A percentile compares a stretch with the other conserved stretches of the same genome.
Conservation (phyloP, 2,888 invertebrate species). For the Diaphora mendica region DNA sequence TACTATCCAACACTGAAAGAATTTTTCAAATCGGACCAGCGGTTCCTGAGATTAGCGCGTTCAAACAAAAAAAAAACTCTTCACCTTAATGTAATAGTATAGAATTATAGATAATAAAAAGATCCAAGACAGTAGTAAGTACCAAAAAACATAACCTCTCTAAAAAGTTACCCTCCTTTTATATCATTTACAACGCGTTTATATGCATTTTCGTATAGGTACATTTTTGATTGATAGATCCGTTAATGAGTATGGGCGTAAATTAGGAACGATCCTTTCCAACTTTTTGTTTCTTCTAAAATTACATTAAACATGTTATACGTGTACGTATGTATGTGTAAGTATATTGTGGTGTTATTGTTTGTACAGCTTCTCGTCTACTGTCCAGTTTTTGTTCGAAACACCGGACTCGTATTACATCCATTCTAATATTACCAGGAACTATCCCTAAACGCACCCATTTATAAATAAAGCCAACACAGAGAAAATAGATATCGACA, state of each 20-base stretch:
- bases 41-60: no score
- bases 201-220: not conserved
- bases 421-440: not conserved
- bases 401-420: constrained; percentile 13
- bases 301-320: not conserved
- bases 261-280: not conserved
- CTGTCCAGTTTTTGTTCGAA: constrained; percentile 5
- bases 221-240: not conserved
- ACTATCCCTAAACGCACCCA: not conserved
- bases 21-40: no score
- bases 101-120: no score
- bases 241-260: not conserved
- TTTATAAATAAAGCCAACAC: not conserved
- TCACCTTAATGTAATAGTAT: no score
- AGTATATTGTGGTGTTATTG: not conserved
- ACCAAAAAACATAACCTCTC: no score
- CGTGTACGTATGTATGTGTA: not conserved
- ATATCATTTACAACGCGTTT: no score
- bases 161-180: no score
- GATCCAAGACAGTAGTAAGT: no score
- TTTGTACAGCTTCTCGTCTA: constrained; percentile 1
- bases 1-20: no score
- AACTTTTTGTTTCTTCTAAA: constrained; percentile 1
- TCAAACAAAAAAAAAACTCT: no score
- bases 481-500: not conserved